These are phyloP conservation scores for Tetranychus piercei DNA, from an alignment of 2,888 invertebrate genomes.

Conservation along the genomic window DNA sequence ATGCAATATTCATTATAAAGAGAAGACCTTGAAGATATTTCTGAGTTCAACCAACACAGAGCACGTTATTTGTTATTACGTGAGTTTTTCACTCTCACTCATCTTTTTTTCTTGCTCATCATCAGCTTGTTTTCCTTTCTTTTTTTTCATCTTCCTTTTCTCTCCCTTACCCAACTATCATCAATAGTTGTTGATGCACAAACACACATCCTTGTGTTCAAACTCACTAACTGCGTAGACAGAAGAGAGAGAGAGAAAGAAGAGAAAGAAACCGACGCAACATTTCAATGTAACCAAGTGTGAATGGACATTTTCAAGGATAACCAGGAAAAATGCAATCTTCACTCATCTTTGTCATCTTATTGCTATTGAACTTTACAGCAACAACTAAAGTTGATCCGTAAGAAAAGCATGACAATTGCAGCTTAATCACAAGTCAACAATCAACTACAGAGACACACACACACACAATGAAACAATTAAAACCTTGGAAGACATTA, in stretches of 20 bases:
- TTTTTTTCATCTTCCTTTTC: neutral
- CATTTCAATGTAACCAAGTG: neutral
- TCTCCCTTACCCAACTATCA: neutral
- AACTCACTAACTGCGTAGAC: neutral
- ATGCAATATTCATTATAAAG: neutral
- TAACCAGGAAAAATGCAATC: neutral
- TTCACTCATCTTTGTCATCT: neutral
- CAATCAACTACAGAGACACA: too few species aligned
- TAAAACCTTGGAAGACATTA: too few species aligned
- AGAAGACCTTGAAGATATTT: neutral
- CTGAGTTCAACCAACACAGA: neutral
- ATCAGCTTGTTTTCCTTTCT: neutral
- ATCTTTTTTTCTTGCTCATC: neutral
- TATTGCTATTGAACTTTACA: too few species aligned
- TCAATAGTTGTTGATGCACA: neutral
- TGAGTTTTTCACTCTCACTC: neutral
- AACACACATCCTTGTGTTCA: neutral
- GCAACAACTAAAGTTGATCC: too few species aligned
- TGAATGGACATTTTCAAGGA: slow-evolving; percentile 1
- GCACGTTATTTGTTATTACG: neutral
- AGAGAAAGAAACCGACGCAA: too few species aligned
- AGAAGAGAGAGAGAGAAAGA: too few species aligned
- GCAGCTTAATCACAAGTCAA: neutral
- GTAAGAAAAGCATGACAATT: neutral
- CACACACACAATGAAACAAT: neutral